phyloP scores from a whole-genome alignment of 2,888 invertebrate genomes.

The Zaprionus obscuricornis region DNA sequence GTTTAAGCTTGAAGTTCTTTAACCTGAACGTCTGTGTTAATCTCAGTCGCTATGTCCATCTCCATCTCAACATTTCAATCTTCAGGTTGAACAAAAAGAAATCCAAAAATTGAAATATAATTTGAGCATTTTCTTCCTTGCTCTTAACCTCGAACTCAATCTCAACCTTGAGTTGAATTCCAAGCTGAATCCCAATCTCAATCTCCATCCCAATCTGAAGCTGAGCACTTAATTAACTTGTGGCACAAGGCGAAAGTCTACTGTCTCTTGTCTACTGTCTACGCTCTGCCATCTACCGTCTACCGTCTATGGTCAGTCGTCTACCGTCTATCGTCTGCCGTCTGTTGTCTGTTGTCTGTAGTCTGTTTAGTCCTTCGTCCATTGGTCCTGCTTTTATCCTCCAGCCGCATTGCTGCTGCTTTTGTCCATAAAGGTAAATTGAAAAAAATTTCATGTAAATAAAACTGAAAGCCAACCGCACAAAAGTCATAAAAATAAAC shows the following conservation, averaged over 20 bases:
- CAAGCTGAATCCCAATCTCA: no score
- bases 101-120: conserved; percentile 37
- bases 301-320: no score
- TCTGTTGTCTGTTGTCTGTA: no score
- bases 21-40: no score
- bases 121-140: conserved; percentile 15
- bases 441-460: conserved; percentile 71
- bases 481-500: conserved; percentile 73
- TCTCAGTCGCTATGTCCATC: no score
- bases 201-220: no score
- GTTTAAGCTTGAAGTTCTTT: not conserved
- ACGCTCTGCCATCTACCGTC: not conserved
- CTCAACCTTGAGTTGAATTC: no score
- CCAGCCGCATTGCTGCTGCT: conserved; percentile 8
- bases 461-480: conserved; percentile 55
- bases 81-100: not conserved
- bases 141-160: no score
- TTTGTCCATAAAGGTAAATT: conserved; percentile 72
- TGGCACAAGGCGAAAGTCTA: conserved; percentile 5
- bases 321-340: no score
- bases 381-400: not conserved
- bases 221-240: conserved; percentile 56
- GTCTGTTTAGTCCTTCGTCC: not conserved
- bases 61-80: no score
- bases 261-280: conserved; percentile 1